Evolutionary conservation across 1,140 invertebrate species (phyloP).

Genomic region (Aradophagus sp.): DNA sequence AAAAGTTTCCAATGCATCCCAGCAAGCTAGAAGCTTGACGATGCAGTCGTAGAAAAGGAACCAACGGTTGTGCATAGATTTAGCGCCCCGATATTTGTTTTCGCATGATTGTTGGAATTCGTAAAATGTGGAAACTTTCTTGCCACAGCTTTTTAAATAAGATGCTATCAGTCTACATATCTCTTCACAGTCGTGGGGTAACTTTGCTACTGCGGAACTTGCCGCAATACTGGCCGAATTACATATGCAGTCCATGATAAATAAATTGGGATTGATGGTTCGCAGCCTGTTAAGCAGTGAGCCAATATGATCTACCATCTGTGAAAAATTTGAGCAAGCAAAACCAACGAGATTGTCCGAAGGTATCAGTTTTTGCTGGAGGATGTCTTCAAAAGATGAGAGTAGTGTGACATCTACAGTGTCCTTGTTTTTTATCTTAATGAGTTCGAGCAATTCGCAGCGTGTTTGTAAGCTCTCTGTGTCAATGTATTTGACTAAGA

Average conservation of each 20-base stretch:
- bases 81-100: slow-evolving; percentile 31
- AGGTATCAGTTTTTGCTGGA: slow-evolving; percentile 33
- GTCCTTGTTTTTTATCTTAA: slow-evolving; percentile 34
- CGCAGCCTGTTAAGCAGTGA: slow-evolving; percentile 16
- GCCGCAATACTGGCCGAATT: slow-evolving; percentile 13
- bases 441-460: slow-evolving; percentile 27
- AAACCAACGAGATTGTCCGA: slow-evolving; percentile 35
- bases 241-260: slow-evolving; percentile 34
- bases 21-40: slow-evolving; percentile 17
- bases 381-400: slow-evolving; percentile 28
- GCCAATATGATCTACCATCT: slow-evolving; percentile 27
- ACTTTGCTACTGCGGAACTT: slow-evolving; percentile 5
- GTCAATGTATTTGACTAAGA: slow-evolving; percentile 39
- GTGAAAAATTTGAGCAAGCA: slow-evolving; percentile 25
- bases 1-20: slow-evolving; percentile 30
- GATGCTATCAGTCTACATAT: slow-evolving; percentile 13
- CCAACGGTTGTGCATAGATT: slow-evolving; percentile 13
- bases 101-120: slow-evolving; percentile 33
- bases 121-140: slow-evolving; percentile 9
- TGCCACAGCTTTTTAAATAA: slow-evolving; percentile 33
- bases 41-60: slow-evolving; percentile 30
- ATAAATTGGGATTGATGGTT: slow-evolving; percentile 22
- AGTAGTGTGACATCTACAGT: slow-evolving; percentile 6
- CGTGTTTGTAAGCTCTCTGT: slow-evolving; percentile 13
- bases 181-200: slow-evolving; percentile 26